phyloP scores from a whole-genome alignment of 1,140 invertebrate genomes.

The Centruroides sculpturatus region DNA sequence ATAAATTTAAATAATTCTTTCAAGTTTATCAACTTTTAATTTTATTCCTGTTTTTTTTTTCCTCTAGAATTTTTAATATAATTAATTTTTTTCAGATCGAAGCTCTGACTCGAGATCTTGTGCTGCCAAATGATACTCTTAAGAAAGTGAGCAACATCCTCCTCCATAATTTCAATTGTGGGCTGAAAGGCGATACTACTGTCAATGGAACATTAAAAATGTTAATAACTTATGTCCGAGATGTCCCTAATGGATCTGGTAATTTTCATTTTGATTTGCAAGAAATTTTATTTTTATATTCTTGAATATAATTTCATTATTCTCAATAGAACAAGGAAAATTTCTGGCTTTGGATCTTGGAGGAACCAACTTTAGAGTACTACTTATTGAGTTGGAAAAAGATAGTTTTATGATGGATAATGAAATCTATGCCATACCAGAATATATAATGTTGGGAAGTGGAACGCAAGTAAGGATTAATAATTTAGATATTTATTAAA shows the following conservation, averaged over 20 bases:
- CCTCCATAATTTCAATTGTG: conserved; percentile 55
- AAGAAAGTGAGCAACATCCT: conserved; percentile 58
- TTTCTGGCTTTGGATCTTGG: conserved; percentile 94
- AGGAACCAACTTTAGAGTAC: conserved; percentile 93
- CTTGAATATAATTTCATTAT: neutral
- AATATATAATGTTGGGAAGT: conserved; percentile 80
- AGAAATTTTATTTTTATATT: neutral
- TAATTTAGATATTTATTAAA: too few species aligned
- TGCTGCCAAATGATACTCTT: conserved; percentile 24
- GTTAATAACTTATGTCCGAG: conserved; percentile 91
- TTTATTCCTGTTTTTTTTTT: too few species aligned
- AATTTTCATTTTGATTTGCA: conserved; percentile 17
- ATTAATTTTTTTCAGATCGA: neutral
- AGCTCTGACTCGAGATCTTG: neutral
- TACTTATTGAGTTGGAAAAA: conserved; percentile 71
- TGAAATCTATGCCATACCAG: conserved; percentile 88
- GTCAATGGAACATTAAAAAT: conserved; percentile 64
- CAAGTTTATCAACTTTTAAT: too few species aligned
- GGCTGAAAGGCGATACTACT: conserved; percentile 60
- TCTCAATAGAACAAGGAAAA: conserved; percentile 67
- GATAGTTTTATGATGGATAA: conserved; percentile 57
- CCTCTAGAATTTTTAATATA: too few species aligned
- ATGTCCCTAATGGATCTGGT: conserved; percentile 89
- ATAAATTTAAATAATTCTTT: too few species aligned
- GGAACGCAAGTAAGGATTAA: conserved; percentile 33